Percentiles rank a stretch among this genome's conserved stretches.
phyloP scores from a whole-genome alignment of 35 echinoderm and acorn worm species.

The Heliocidaris tuberculata region DNA sequence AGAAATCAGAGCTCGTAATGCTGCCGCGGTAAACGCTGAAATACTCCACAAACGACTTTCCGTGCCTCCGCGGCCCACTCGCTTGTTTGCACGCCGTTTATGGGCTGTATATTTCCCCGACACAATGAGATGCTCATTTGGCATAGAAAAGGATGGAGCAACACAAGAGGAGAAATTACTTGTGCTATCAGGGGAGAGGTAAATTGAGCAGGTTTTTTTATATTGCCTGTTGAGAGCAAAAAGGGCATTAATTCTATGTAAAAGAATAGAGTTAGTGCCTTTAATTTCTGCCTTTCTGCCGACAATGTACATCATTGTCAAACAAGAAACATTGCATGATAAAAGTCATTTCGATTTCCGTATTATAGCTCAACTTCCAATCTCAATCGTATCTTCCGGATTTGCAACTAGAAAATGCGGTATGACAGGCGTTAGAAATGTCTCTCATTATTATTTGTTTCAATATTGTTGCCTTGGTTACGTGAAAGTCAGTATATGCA shows the following conservation, averaged over 20 bases:
- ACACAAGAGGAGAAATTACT: background rate
- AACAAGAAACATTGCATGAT: background rate
- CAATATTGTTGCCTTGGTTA: no score
- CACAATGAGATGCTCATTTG: constrained; percentile 6
- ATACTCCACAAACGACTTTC: constrained; percentile 38
- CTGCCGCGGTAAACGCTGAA: constrained; percentile 4
- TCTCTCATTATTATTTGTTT: no score
- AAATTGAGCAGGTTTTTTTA: background rate
- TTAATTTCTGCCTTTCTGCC: no score
- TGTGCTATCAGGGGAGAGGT: background rate
- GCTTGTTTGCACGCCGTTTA: constrained; percentile 14
- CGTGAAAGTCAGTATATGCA: no score
- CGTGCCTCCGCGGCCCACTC: constrained; percentile 2
- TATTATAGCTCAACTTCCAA: no score
- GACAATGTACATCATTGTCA: background rate
- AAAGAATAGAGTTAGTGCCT: background rate
- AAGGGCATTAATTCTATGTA: background rate
- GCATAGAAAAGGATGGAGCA: background rate
- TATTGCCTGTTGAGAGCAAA: background rate
- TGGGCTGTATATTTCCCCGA: background rate
- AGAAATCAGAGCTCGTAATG: constrained; percentile 25
- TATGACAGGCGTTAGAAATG: no score
- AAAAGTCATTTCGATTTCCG: no score
- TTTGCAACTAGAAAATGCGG: no score
- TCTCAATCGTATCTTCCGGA: no score